Percentiles rank a stretch among this genome's conserved stretches.
phyloP scores from a whole-genome alignment of 2,113 vertebrate species.

The Machaerirhynchus nigripectus region DNA sequence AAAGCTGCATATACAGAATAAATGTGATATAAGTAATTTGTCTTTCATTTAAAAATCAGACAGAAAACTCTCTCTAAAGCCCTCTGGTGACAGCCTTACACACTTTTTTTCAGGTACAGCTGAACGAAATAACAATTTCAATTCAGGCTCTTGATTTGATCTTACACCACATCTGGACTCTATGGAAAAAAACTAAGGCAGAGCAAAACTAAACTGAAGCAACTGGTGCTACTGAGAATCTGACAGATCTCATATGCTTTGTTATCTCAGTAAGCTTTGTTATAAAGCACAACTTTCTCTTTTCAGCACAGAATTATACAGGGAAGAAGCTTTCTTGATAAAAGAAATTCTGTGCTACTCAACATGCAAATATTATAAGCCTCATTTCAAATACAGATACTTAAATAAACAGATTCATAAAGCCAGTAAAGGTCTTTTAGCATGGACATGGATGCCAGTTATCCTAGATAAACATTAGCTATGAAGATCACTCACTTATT shows the following conservation, averaged over 20 bases:
- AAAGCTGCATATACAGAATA: not conserved
- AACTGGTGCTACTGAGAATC: not conserved
- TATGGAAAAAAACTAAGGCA: not conserved
- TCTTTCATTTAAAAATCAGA: not conserved
- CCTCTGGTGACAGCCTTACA: not conserved
- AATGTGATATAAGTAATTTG: not conserved
- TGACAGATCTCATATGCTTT: not conserved
- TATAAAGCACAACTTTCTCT: not conserved
- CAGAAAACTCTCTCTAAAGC: not conserved
- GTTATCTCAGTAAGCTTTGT: not conserved
- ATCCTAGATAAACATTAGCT: conserved; percentile 23
- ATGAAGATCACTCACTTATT: conserved; percentile 28
- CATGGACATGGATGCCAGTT: not conserved
- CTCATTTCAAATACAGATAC: conserved; percentile 18
- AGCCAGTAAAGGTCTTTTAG: not conserved
- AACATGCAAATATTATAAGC: not conserved
- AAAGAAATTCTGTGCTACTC: not conserved
- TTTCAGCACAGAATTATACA: not conserved
- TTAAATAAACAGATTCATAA: conserved; percentile 13
- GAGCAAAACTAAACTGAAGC: not conserved
- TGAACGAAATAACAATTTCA: not conserved
- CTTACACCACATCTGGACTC: not conserved
- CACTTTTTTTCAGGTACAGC: not conserved
- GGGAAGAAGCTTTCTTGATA: not conserved
- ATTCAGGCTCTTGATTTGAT: not conserved